Base-by-base conservation (phyloP, 2,888 invertebrate genomes). In the Calameuta pallipes region DNA sequence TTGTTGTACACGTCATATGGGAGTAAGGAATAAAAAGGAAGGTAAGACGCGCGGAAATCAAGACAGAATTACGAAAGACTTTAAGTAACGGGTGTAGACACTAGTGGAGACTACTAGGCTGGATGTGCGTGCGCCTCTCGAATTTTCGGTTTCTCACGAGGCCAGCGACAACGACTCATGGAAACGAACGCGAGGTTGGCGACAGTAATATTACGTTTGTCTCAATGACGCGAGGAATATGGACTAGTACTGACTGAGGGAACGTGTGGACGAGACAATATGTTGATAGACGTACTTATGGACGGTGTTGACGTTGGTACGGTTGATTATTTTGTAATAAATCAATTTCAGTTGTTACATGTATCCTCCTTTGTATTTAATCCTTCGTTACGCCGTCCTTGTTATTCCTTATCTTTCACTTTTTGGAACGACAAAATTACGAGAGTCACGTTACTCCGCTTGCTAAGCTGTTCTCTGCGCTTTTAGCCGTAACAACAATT, bases 1-100 rank as follows among this genome's bases (percentile, higher is more conserved):
- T 41, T 41, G 23, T 56, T 56, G 56, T 56, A 56, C 23, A 2
- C 56, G 23, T 56, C 69, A 78, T 13, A 75, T 56, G 75, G 75
- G 23, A 23, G 56, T 15, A 36, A 74, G 56, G 31, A n/a, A 70
- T 76, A 37, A 23, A 74, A 23, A 23, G 68, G 30, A 37, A 30
- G 37, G 12, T 31, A 77, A 41, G 9, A 77, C 69, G 71, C 34
- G 74, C 56, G 74, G 41, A 78, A 77, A 81, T 80, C 80, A 78
- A 74, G 76, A 82, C 79, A 80, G 79, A 75, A 76, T 75, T 69
- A 78, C 74, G 69, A 56, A 73, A 80, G 69, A 37, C 15, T 77
- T 31, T n/a, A 41, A 41, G 73, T 75, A 74, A 37, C 35, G 33
- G 70, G 11, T 81, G 71, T 78, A 74, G 70, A 78, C 75, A 76